Evolutionary conservation across 2,113 vertebrate genomes (phyloP), one percentile per base, ranked within the genome.

Genomic region (Lycocorax pyrrhopterus): DNA sequence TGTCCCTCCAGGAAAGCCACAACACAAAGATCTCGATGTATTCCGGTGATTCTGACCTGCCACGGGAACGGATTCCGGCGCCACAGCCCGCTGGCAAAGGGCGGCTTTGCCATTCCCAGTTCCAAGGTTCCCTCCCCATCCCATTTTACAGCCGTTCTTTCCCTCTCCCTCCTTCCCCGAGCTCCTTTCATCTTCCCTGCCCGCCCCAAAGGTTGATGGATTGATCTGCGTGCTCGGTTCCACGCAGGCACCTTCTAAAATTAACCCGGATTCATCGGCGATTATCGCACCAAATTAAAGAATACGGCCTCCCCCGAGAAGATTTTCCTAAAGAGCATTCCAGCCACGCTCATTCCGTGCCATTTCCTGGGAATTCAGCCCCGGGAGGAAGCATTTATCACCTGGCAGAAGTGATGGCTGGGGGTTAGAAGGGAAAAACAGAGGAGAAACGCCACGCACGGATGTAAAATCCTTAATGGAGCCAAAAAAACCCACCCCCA

Each of bases 191-290:
- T 8, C 81, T 27, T 9, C 47, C 9, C 21, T 7, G 6, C 23
- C 72, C 3, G 0, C 49, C 60, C 71, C 74, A 9, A 12, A 55
- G 52, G 68, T 5, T 30, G 73, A 52, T 2, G 9, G 11, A 56
- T 52, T 5, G 55, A 77, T 74, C 60, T 6, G 3, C 7, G 41
- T 5, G 3, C 67, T 3, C 60, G 3, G 17, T 7, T 56, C 76
- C 64, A 58, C 1, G 17, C 73, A 58, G 41, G 41, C 52, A 44
- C 52, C 64, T 47, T 18, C 86, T 58, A 32, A 84, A 95, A 91
- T 43, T 13, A 67, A 66, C 30, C n/a, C 1, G 0, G 15, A 1
- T 33, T 25, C 27, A 0, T 1, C 27, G 47, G 4, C 5, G 10
- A 59, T 55, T 2, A 12, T 15, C 1, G 4, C 20, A 9, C 4